Conservation (phyloP, 2,113 vertebrate species). For the Erinaceus europaeus region DNA sequence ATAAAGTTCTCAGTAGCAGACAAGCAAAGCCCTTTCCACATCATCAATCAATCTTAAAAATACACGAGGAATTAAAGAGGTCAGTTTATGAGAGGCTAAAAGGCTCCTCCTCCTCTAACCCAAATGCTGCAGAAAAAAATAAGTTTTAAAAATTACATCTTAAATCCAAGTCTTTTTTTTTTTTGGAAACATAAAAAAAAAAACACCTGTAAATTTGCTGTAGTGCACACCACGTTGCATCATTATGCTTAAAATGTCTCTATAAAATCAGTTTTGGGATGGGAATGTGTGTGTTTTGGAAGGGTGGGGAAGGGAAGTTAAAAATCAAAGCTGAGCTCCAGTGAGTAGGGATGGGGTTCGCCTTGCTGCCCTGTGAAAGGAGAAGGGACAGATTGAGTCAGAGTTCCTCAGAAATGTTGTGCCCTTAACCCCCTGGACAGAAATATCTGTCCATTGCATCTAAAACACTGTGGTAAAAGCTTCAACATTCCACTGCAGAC, state of each 20-base stretch:
- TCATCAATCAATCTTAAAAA: slow-evolving; percentile 80
- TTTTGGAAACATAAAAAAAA: slow-evolving; percentile 73
- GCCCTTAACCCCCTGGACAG: slow-evolving; percentile 73
- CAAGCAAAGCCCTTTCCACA: slow-evolving; percentile 81
- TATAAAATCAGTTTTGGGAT: slow-evolving; percentile 77
- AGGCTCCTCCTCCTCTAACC: slow-evolving; percentile 80
- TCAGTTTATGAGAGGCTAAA: slow-evolving; percentile 77
- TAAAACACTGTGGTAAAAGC: slow-evolving; percentile 70
- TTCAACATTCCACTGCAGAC: slow-evolving; percentile 61
- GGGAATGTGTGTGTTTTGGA: slow-evolving; percentile 78
- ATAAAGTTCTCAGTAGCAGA: slow-evolving; percentile 79
- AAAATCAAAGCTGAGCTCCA: slow-evolving; percentile 81
- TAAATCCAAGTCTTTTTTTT: slow-evolving; percentile 75
- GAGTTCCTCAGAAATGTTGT: slow-evolving; percentile 79
- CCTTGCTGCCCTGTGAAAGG: slow-evolving; percentile 85
- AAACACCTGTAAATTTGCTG: slow-evolving; percentile 77
- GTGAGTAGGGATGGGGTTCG: slow-evolving; percentile 83
- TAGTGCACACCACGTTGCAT: slow-evolving; percentile 76
- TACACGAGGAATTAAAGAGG: slow-evolving; percentile 76
- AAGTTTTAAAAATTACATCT: slow-evolving; percentile 82
- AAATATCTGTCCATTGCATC: slow-evolving; percentile 61
- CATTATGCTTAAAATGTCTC: slow-evolving; percentile 75
- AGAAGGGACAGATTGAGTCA: slow-evolving; percentile 85
- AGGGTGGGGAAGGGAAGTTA: slow-evolving; percentile 68
- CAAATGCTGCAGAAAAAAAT: slow-evolving; percentile 81